Percentiles rank a stretch among this genome's conserved stretches.
Evolutionary conservation across 1,140 invertebrate species (phyloP).

Genomic region (Mizuhopecten yessoensis): DNA sequence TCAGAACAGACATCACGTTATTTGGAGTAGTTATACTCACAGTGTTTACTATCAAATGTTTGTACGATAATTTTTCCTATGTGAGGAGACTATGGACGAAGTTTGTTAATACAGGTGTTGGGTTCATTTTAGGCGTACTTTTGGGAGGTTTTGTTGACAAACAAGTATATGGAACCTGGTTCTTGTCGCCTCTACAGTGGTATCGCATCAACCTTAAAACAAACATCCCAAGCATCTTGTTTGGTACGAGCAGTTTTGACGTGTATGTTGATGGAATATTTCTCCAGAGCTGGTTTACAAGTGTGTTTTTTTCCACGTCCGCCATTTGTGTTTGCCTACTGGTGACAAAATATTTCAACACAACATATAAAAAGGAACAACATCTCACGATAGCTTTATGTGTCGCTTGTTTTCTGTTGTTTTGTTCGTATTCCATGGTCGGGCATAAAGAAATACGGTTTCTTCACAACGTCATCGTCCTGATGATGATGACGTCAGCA

Average conservation of each 20-base stretch:
- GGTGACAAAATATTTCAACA: background rate
- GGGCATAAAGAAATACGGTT: conserved; percentile 71
- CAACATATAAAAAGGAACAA: conserved; percentile 12
- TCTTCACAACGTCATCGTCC: conserved; percentile 70
- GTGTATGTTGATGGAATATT: conserved; percentile 68
- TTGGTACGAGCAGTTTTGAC: conserved; percentile 57
- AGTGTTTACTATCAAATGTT: conserved; percentile 42
- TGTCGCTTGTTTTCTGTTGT: background rate
- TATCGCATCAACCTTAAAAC: conserved; percentile 73
- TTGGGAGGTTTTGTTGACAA: conserved; percentile 72
- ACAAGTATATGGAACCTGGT: conserved; percentile 68
- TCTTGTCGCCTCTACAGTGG: conserved; percentile 77
- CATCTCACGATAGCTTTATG: conserved; percentile 15
- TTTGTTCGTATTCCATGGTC: conserved; percentile 62
- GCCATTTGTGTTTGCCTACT: conserved; percentile 40
- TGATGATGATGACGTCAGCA: conserved; percentile 62
- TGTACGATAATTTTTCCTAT: background rate
- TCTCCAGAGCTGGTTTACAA: conserved; percentile 44
- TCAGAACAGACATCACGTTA: conserved; percentile 69
- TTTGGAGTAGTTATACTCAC: conserved; percentile 58
- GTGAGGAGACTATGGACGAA: conserved; percentile 31
- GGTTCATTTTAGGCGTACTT: conserved; percentile 51
- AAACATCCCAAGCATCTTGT: conserved; percentile 68
- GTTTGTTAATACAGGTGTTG: conserved; percentile 42
- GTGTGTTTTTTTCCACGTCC: conserved; percentile 44